Evolutionary conservation across 2,113 vertebrate genomes (phyloP).

Genomic region (Spermophilus dauricus): DNA sequence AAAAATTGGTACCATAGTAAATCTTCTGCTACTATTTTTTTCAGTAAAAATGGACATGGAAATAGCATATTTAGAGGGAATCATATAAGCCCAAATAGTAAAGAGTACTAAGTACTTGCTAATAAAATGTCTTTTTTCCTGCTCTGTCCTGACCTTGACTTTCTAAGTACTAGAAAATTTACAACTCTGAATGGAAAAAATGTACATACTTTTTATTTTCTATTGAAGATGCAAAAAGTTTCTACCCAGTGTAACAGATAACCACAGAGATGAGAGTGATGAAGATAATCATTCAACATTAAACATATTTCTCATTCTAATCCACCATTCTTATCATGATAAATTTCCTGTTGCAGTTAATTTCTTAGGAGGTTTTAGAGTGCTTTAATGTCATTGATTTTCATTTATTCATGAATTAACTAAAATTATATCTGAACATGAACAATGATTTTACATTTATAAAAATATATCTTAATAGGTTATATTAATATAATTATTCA

Average conservation of each 20-base stretch:
- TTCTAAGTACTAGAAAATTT: not conserved
- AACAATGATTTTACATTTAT: not conserved
- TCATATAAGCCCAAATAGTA: not conserved
- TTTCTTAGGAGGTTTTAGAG: not conserved
- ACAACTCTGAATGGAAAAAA: not conserved
- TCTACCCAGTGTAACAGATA: not conserved
- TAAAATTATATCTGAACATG: not conserved
- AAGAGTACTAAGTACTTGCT: not conserved
- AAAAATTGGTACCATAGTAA: not conserved
- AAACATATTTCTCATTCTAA: not conserved
- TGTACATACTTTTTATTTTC: not conserved
- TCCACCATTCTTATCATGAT: not conserved
- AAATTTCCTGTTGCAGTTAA: not conserved
- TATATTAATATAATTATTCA: not conserved
- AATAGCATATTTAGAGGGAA: too few species aligned
- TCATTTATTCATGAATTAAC: not conserved
- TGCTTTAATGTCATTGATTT: not conserved
- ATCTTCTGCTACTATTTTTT: not conserved
- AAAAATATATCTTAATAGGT: not conserved
- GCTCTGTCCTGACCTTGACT: not conserved
- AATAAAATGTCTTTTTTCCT: not conserved
- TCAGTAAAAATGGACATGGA: not conserved
- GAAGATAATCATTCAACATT: not conserved
- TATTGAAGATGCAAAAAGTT: not conserved
- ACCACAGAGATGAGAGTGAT: not conserved